Evolutionary conservation across 2,797 vertebrate genomes (phyloP), one percentile per base, ranked within the genome.

Genomic region (Diglossa cyanea): DNA sequence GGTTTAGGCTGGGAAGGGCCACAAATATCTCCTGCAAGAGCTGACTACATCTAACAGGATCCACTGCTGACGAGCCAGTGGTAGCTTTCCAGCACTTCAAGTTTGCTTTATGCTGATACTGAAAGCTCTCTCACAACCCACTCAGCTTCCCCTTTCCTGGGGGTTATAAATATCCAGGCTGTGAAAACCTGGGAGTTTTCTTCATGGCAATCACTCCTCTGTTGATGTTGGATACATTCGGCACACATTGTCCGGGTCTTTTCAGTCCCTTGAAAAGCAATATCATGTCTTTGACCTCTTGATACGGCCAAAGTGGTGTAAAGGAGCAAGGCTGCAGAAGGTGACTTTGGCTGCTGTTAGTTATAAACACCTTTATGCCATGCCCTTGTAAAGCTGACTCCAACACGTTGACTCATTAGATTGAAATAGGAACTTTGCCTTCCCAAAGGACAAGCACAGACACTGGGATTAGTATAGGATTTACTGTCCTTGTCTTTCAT

Each of bases 401-500:
- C 45, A 58, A 42, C 42, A 54, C 1, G 2, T n/a, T 80, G 76
- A 42, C 48, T 71, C 51, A 6, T 48, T 81, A 55, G 50, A 86
- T 44, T 45, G 72, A 83, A 88, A 78, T 5, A 78, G 31, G 50
- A 78, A 55, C 1, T 9, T 72, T 79, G 48, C 23, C 58, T 91
- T 91, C 62, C 44, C 68, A 48, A 71, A 78, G 51, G 66, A 91
- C 42, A 77, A 48, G 13, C 45, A 54, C 20, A 76, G 42, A 53
- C 23, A n/a, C 11, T 8, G 35, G 66, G 78, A 86, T 73, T 88
- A 66, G 44, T 53, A 62, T 13, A 63, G 26, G 37, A 73, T 77
- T 89, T 92, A 72, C 74, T 60, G 40, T 75, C 70, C 37, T 51
- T 54, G 51, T 50, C 35, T 31, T 67, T 94, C 60, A 67, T 72